These are phyloP conservation scores for Neolamprologus devosi DNA, from an alignment of 2,113 vertebrate species.

Conservation along the genomic window DNA sequence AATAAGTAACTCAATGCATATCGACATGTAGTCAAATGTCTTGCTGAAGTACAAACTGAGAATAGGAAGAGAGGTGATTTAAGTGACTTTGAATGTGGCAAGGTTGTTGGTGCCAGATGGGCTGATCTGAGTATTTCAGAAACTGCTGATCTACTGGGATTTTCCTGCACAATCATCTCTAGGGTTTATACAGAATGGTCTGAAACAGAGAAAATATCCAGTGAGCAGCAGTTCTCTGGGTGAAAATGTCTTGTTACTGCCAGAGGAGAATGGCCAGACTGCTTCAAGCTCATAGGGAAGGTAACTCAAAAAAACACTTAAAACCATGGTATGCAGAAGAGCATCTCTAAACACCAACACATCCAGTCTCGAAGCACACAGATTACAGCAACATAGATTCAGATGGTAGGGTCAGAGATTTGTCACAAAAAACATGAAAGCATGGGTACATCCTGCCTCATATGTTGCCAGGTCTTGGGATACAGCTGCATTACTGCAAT, in stretches of 20 bases:
- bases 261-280: neutral
- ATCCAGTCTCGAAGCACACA: neutral
- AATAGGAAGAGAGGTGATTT: neutral
- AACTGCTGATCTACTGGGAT: neutral
- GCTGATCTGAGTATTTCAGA: neutral
- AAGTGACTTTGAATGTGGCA: neutral
- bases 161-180: neutral
- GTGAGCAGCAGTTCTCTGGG: neutral
- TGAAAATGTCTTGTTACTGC: neutral
- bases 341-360: neutral
- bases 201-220: neutral
- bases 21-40: neutral
- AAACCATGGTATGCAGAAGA: neutral
- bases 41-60: neutral
- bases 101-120: neutral
- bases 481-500: neutral
- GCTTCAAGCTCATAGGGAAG: neutral
- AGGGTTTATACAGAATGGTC: neutral
- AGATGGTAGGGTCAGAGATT: neutral
- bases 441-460: neutral
- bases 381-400: neutral
- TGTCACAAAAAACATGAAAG: neutral
- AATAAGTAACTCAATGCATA: neutral
- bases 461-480: neutral
- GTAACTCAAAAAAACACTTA: neutral